Conservation (phyloP, 2,797 vertebrate species). For the Mus spretus region DNA sequence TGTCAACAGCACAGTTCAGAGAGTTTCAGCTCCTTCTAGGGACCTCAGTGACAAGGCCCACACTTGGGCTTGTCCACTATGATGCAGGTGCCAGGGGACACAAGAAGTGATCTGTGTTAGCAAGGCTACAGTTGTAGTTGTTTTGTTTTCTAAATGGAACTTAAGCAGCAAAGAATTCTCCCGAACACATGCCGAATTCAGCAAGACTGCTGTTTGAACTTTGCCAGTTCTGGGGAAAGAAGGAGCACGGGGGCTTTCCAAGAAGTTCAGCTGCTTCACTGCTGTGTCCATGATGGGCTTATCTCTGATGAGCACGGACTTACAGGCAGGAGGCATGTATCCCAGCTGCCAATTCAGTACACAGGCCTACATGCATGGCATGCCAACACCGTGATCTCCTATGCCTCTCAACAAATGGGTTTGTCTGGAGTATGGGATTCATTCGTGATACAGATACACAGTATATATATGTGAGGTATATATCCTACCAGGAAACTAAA, state of each 20-base stretch:
- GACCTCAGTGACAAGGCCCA: background rate
- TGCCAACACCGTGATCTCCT: background rate
- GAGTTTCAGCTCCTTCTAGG: background rate
- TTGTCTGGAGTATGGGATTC: background rate
- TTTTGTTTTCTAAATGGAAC: slow-evolving; percentile 6
- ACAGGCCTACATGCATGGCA: background rate
- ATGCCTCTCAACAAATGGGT: background rate
- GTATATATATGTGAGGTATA: background rate
- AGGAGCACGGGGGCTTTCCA: slow-evolving; percentile 14
- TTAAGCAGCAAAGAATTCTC: background rate
- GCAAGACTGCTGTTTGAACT: background rate
- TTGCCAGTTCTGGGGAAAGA: background rate
- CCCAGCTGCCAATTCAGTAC: background rate
- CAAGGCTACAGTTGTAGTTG: background rate
- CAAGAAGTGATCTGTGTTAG: background rate
- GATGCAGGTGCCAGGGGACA: background rate
- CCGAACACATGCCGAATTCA: background rate
- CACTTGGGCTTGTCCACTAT: background rate
- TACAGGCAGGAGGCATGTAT: background rate
- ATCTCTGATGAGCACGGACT: background rate
- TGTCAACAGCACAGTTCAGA: background rate
- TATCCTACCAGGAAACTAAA: background rate
- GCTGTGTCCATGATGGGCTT: fast-evolving
- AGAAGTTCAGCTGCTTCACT: background rate
- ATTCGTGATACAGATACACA: background rate